A percentile compares a stretch with the other conserved stretches of the same genome.
Evolutionary conservation across 37 sponge, comb jelly and placozoan species (phyloP).

Genomic region (Eunapius fragilis): DNA sequence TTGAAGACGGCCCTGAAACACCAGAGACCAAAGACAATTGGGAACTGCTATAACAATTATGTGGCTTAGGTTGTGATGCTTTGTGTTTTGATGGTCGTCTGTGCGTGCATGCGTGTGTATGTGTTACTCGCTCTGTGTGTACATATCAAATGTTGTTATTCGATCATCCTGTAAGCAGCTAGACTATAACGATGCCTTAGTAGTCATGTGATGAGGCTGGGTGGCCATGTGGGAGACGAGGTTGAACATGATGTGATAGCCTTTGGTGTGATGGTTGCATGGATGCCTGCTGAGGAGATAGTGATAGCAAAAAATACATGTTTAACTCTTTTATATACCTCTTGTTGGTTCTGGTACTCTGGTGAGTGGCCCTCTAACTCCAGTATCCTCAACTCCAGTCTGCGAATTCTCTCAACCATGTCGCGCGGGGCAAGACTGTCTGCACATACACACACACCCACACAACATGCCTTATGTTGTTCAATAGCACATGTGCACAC

Average conservation of each 20-base stretch:
- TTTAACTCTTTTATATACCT: not conserved
- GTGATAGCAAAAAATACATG: not conserved
- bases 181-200: no score
- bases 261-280: not conserved
- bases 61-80: not conserved
- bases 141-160: not conserved
- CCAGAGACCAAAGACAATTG: not conserved
- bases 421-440: slow-evolving; percentile 18
- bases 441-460: not conserved
- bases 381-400: slow-evolving; percentile 44
- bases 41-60: not conserved
- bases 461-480: not conserved
- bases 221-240: not conserved
- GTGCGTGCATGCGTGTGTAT: no score
- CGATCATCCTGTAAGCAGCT: not conserved
- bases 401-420: slow-evolving; percentile 35
- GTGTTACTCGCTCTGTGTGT: not conserved
- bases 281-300: not conserved
- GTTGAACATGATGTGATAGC: not conserved
- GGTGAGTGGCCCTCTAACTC: slow-evolving; percentile 30
- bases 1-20: not conserved
- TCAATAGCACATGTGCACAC: not conserved
- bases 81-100: not conserved
- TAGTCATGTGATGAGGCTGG: not conserved
- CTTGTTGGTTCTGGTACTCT: slow-evolving; percentile 15